Evolutionary conservation across 2,113 vertebrate genomes (phyloP), one percentile per base, ranked within the genome.

Genomic region (Dasyprocta punctata): DNA sequence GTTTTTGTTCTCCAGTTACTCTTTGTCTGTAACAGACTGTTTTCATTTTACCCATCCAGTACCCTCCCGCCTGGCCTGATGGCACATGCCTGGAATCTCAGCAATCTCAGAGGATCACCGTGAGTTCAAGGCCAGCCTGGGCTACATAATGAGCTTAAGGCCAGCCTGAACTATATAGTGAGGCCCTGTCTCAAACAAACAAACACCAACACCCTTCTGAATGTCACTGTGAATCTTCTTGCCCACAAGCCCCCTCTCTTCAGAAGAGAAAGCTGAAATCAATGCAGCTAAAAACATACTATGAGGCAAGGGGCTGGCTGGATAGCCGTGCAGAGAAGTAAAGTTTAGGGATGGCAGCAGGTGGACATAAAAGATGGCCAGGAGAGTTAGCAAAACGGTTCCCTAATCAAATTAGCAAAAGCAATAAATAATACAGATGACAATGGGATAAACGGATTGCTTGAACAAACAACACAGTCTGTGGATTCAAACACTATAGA

Each of bases 391-490:
- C 20, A 1, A 24, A 73, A 69, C 9, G 36, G 67, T 38, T 38
- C 7, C 67, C 17, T 22, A 0, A 84, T 41, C 92, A 44, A 41
- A 52, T 7, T 26, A 26, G 69, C 69, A 73, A 73, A 77, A 47
- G 13, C 41, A 41, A 38, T 33, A 56, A 60, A n/a, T 26, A 44
- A 56, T 5, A 36, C 8, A 13, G 30, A 9, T 22, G 56, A 41
- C 7, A 13, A 41, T 0, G 0, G 30, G n/a, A 38, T 47, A 63
- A 38, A 47, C 0, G 56, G 26, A 12, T 0, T 28, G 61, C 54
- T 73, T 28, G 17, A 12, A 41, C n/a, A 82, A 82, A 38, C 54
- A 54, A 26, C 26, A 52, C 3, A 26, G n/a, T 41, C 26, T 19
- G 16, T n/a, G 65, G 14, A 19, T 36, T 69, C 65, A n/a, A n/a